Percentiles rank a stretch among this genome's conserved stretches.
Evolutionary conservation across 2,888 invertebrate genomes (phyloP).

Genomic region (Oxyteleia sp.): DNA sequence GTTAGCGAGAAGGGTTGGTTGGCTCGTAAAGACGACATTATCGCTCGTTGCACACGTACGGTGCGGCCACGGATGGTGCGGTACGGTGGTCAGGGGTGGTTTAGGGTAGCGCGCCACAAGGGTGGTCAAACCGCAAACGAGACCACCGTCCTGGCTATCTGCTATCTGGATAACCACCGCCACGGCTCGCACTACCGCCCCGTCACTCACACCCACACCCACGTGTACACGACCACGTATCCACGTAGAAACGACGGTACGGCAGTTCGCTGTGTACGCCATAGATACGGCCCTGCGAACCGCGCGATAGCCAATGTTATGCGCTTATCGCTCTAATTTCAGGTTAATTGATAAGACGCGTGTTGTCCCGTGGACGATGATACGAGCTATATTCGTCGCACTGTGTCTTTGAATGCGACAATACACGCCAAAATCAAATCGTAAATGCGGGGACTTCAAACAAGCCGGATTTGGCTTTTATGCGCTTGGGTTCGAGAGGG

Average conservation of each 20-base stretch:
- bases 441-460: conserved; percentile 17
- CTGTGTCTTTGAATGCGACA: conserved; percentile 44
- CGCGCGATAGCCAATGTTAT: conserved; percentile 75
- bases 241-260: conserved; percentile 61
- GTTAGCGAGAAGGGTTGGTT: too few relatives aligned
- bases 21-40: conserved; percentile 84
- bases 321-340: conserved; percentile 83
- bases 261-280: conserved; percentile 39
- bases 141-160: conserved; percentile 87
- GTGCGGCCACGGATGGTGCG: conserved; percentile 85
- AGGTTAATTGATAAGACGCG: conserved; percentile 78
- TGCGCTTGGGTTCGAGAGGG: background rate
- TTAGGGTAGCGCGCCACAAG: conserved; percentile 86
- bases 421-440: conserved; percentile 40
- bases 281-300: conserved; percentile 75
- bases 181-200: conserved; percentile 77
- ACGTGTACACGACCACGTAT: conserved; percentile 41
- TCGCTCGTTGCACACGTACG: conserved; percentile 84
- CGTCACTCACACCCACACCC: conserved; percentile 65
- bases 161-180: conserved; percentile 88
- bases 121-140: conserved; percentile 88
- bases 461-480: background rate
- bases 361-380: conserved; percentile 62
- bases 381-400: conserved; percentile 51
- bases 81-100: conserved; percentile 85